phyloP scores from a whole-genome alignment of 1,140 invertebrate genomes.

The Calephelis nemesis region DNA sequence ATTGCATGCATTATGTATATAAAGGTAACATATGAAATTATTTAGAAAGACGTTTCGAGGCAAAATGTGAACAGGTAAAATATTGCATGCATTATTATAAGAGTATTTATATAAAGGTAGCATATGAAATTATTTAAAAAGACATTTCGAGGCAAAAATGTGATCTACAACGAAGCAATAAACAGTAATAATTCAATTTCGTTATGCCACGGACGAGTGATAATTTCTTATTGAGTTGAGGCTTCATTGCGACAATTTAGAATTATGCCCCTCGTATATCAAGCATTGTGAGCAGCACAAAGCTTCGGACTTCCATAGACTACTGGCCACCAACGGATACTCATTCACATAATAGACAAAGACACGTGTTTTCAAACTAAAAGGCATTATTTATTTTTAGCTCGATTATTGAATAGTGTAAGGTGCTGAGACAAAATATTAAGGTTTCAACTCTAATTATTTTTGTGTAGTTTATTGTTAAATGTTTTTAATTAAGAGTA shows the following conservation, averaged over 20 bases:
- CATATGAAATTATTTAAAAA: not conserved
- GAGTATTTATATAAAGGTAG: too few relatives aligned
- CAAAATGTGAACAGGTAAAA: too few relatives aligned
- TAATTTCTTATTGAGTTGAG: slow-evolving; percentile 69
- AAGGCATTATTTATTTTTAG: slow-evolving; percentile 44
- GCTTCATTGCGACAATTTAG: slow-evolving; percentile 65
- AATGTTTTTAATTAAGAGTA: too few relatives aligned
- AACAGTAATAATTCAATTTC: slow-evolving; percentile 76
- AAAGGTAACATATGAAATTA: too few relatives aligned
- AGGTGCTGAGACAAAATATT: not conserved
- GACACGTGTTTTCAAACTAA: slow-evolving; percentile 74
- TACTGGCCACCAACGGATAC: slow-evolving; percentile 53
- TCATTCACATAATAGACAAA: slow-evolving; percentile 69
- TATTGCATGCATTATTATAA: too few relatives aligned
- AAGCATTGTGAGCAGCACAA: slow-evolving; percentile 74
- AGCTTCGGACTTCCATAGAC: slow-evolving; percentile 60
- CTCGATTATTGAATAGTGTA: slow-evolving; percentile 11
- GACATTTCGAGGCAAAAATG: slow-evolving; percentile 19
- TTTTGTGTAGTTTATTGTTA: too few relatives aligned
- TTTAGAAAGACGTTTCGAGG: too few relatives aligned
- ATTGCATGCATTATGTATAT: too few relatives aligned
- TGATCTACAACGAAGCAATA: slow-evolving; percentile 40
- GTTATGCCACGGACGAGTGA: slow-evolving; percentile 73
- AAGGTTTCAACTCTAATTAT: too few relatives aligned
- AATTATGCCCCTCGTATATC: slow-evolving; percentile 74